Conservation (phyloP, 2,113 vertebrate species). For the Sceloporus tristichus region DNA sequence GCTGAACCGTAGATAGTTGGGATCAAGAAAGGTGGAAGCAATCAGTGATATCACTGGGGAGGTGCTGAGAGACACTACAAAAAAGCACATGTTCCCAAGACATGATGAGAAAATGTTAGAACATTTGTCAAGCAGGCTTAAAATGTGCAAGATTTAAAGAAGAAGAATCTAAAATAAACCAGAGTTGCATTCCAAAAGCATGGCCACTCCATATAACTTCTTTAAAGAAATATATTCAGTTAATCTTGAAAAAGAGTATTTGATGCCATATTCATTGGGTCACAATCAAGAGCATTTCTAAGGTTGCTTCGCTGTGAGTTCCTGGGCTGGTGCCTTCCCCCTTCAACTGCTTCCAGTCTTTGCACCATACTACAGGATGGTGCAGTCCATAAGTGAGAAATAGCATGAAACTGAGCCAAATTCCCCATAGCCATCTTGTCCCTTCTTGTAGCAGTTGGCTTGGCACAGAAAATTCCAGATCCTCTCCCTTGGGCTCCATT, state of each 20-base stretch:
- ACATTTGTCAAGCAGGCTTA: background rate
- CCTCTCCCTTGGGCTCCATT: background rate
- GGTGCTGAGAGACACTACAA: background rate
- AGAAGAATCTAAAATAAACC: background rate
- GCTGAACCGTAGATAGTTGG: too few relatives aligned
- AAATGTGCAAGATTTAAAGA: background rate
- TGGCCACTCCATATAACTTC: background rate
- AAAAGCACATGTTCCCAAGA: background rate
- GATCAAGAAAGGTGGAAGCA: background rate
- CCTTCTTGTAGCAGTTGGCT: rapidly evolving
- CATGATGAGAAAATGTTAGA: background rate
- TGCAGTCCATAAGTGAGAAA: background rate
- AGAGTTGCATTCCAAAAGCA: background rate
- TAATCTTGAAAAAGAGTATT: background rate
- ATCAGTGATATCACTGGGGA: background rate
- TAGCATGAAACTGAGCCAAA: background rate
- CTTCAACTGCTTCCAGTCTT: too few relatives aligned
- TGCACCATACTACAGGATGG: background rate
- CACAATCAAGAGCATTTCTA: background rate
- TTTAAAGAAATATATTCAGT: background rate
- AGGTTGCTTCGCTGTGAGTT: background rate
- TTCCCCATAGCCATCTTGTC: background rate
- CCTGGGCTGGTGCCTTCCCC: background rate
- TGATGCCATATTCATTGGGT: background rate
- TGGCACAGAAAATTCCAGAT: background rate